Evolutionary conservation across 1,140 invertebrate species (phyloP).

Genomic region (Anthonomus grandis): DNA sequence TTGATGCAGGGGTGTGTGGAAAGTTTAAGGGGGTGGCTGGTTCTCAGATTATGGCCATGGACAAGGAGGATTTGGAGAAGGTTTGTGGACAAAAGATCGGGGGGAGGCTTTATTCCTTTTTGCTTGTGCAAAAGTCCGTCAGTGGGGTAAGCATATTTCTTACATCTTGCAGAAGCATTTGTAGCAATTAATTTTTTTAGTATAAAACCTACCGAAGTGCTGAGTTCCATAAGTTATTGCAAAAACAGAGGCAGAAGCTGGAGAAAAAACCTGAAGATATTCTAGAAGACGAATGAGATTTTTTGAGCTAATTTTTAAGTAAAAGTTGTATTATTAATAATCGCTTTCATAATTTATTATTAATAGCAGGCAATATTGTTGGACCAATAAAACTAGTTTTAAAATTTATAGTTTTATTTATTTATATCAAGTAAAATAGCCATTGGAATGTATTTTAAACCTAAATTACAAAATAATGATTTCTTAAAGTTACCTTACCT

Average conservation of each 20-base stretch:
- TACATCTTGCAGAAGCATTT: no score
- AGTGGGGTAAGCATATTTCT: constrained; percentile 62
- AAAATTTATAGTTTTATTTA: no score
- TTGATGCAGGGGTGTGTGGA: constrained; percentile 61
- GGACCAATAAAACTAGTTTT: no score
- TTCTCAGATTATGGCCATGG: constrained; percentile 66
- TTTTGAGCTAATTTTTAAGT: no score
- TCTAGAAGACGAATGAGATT: no score
- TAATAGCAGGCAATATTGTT: no score
- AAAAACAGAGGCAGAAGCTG: constrained; percentile 38
- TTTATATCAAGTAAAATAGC: no score
- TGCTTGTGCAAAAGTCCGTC: constrained; percentile 71
- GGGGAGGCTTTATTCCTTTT: constrained; percentile 67
- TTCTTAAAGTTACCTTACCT: no score
- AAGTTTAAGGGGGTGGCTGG: constrained; percentile 66
- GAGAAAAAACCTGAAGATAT: constrained; percentile 18
- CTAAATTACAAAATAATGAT: no score
- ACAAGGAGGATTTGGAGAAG: constrained; percentile 61
- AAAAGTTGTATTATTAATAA: no score
- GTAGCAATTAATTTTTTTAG: constrained; percentile 27
- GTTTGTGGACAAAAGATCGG: constrained; percentile 69
- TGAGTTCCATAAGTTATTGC: constrained; percentile 36
- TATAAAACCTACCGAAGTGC: constrained; percentile 39
- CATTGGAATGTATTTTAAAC: no score
- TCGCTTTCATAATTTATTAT: no score